Evolutionary conservation across 2,888 invertebrate genomes (phyloP).

Genomic region (Beris chalybata): DNA sequence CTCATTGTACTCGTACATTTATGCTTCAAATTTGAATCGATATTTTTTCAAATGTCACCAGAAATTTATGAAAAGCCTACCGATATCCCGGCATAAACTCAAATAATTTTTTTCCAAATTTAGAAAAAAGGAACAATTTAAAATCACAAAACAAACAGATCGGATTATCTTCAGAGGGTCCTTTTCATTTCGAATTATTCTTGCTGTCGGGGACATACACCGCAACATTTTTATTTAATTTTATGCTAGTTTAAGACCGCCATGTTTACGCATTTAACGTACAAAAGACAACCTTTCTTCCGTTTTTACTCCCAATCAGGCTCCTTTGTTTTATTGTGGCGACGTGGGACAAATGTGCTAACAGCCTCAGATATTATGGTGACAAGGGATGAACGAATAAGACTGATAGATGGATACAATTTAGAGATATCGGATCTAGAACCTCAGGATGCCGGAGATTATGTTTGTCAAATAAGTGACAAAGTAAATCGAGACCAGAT

Average conservation of each 20-base stretch:
- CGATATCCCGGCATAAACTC: too few species aligned
- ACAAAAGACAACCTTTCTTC: neutral
- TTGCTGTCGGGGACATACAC: too few species aligned
- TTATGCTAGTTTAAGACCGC: too few species aligned
- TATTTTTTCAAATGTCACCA: neutral
- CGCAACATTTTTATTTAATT: too few species aligned
- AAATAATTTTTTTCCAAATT: neutral
- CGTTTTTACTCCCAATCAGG: constrained; percentile 56
- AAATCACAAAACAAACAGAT: neutral
- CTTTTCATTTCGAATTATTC: neutral
- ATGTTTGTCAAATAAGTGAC: constrained; percentile 74
- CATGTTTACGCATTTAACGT: too few species aligned
- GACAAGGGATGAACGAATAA: constrained; percentile 68
- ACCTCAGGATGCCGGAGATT: constrained; percentile 69
- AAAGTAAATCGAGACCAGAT: constrained; percentile 69
- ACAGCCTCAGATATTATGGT: constrained; percentile 75
- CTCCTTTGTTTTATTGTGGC: constrained; percentile 68
- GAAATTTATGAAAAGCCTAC: neutral
- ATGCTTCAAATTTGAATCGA: too few species aligned
- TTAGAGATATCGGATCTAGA: constrained; percentile 71
- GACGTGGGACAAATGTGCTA: constrained; percentile 69
- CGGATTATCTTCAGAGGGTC: neutral
- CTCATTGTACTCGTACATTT: too few species aligned
- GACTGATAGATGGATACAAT: constrained; percentile 71
- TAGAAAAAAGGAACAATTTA: neutral